Evolutionary conservation across 2,888 invertebrate species (phyloP).

Genomic region (Pycnomerus fuliginosus): DNA sequence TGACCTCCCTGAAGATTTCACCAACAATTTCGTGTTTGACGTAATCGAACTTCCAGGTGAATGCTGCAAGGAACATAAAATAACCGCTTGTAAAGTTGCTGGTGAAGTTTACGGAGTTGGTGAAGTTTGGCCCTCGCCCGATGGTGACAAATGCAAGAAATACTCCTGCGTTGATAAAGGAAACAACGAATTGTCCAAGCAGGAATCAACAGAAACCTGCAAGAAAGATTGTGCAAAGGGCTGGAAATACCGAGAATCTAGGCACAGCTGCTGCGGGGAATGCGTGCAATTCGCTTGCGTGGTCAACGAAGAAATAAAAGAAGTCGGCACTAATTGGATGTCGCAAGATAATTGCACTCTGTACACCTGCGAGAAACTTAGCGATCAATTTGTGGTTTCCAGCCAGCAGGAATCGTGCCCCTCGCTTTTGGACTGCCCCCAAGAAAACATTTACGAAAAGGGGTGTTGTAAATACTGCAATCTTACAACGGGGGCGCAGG

Average conservation of each 20-base stretch:
- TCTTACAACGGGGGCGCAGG: slow-evolving; percentile 56
- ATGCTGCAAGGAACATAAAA: slow-evolving; percentile 60
- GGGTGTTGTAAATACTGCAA: slow-evolving; percentile 72
- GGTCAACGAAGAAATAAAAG: slow-evolving; percentile 53
- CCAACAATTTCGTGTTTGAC: slow-evolving; percentile 56
- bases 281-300: slow-evolving; percentile 65
- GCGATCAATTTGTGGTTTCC: slow-evolving; percentile 53
- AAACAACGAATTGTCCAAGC: slow-evolving; percentile 54
- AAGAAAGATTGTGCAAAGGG: slow-evolving; percentile 58
- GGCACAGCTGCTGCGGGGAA: slow-evolving; percentile 62
- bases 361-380: slow-evolving; percentile 58
- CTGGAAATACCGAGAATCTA: slow-evolving; percentile 57
- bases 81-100: slow-evolving; percentile 58
- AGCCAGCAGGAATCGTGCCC: slow-evolving; percentile 60
- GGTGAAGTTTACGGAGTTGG: slow-evolving; percentile 55
- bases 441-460: slow-evolving; percentile 58
- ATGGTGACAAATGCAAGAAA: slow-evolving; percentile 57
- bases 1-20: slow-evolving; percentile 50
- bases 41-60: slow-evolving; percentile 53
- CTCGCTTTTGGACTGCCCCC: slow-evolving; percentile 60
- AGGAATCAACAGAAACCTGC: slow-evolving; percentile 58
- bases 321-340: slow-evolving; percentile 60
- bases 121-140: slow-evolving; percentile 43
- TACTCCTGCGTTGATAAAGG: slow-evolving; percentile 54
- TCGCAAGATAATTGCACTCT: slow-evolving; percentile 64